Percentiles rank a stretch among this genome's conserved stretches.
phyloP scores from a whole-genome alignment of 1,140 invertebrate species.

The Ostrea denselamellosa region DNA sequence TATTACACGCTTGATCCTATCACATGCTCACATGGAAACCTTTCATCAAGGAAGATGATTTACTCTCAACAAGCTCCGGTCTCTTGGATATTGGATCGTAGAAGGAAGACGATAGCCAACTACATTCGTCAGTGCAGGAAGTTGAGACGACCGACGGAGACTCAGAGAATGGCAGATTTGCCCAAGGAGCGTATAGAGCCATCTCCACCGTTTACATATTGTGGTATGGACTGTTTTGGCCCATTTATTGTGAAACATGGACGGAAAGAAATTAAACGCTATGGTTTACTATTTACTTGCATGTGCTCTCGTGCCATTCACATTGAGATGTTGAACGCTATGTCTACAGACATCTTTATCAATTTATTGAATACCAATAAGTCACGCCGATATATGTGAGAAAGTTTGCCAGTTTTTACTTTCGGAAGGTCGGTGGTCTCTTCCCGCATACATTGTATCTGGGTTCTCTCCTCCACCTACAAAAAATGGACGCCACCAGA shows the following conservation, averaged over 20 bases:
- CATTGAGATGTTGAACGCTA: conserved; percentile 61
- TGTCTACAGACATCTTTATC: conserved; percentile 59
- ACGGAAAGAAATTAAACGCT: conserved; percentile 27
- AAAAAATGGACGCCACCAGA: too few species aligned
- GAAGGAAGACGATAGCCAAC: conserved; percentile 41
- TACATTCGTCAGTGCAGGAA: conserved; percentile 53
- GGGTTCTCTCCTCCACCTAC: too few species aligned
- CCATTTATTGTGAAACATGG: conserved; percentile 22
- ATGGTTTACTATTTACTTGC: conserved; percentile 42
- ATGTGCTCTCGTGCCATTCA: conserved; percentile 56
- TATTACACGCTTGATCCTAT: conserved; percentile 45
- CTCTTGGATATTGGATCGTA: conserved; percentile 55
- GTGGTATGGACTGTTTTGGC: conserved; percentile 49
- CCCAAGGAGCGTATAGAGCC: conserved; percentile 48
- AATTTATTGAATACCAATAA: too few species aligned
- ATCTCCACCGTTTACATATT: conserved; percentile 53
- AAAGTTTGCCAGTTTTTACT: too few species aligned
- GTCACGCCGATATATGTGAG: too few species aligned
- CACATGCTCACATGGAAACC: conserved; percentile 46
- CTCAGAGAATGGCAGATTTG: conserved; percentile 58
- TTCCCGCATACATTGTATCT: too few species aligned
- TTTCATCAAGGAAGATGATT: conserved; percentile 57
- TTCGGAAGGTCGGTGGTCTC: too few species aligned
- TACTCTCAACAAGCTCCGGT: conserved; percentile 53
- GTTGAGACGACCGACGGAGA: conserved; percentile 31